Conservation (phyloP, 2,797 vertebrate species). For the Emydoidea blandingii region DNA sequence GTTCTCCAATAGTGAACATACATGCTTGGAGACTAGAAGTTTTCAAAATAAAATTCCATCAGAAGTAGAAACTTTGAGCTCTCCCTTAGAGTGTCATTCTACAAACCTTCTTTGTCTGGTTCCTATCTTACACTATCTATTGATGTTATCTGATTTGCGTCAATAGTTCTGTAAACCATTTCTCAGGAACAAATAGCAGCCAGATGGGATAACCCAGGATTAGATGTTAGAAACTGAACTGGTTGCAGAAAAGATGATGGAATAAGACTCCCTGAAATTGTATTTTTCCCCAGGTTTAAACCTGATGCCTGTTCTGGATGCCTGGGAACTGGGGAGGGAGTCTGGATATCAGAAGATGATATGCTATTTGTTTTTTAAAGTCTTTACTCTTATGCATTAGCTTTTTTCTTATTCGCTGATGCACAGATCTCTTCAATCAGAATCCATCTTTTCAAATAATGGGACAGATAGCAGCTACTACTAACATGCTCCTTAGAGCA, state of each 20-base stretch:
- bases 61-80: not conserved
- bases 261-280: not conserved
- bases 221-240: not conserved
- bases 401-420: slow-evolving; percentile 14
- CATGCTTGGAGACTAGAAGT: not conserved
- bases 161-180: not conserved
- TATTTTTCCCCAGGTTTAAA: slow-evolving; percentile 7
- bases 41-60: slow-evolving; percentile 32
- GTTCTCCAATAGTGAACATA: not conserved
- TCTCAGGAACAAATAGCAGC: not conserved
- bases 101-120: not conserved
- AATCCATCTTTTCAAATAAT: slow-evolving; percentile 38
- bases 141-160: not conserved
- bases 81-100: not conserved
- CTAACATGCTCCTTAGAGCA: slow-evolving; percentile 71
- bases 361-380: slow-evolving; percentile 36
- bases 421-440: slow-evolving; percentile 10
- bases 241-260: not conserved
- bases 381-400: slow-evolving; percentile 38
- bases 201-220: not conserved
- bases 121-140: slow-evolving; percentile 15
- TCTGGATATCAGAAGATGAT: not conserved
- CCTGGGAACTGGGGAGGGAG: not conserved
- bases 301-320: not conserved
- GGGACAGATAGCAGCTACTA: slow-evolving; percentile 44